Percentiles rank a stretch among this genome's conserved stretches.
Conservation (phyloP, 2,888 invertebrate species). For the Xanthostigma xanthostigma region DNA sequence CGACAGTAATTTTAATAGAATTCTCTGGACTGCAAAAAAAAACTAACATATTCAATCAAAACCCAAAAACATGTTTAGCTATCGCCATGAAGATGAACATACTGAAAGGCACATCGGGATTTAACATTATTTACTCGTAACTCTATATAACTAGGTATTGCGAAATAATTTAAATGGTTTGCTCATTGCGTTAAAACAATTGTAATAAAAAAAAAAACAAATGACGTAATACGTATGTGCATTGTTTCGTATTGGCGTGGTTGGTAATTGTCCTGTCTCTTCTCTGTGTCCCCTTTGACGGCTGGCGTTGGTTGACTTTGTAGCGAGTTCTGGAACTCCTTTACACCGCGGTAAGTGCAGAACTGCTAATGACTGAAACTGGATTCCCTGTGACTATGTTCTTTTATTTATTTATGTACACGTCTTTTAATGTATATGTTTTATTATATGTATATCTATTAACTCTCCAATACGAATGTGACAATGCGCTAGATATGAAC, state of each 20-base stretch:
- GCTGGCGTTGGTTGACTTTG: slow-evolving; percentile 50
- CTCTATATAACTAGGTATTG: too few species aligned
- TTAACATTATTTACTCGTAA: too few species aligned
- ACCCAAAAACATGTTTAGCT: too few species aligned
- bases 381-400: slow-evolving; percentile 1
- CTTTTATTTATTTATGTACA: slow-evolving; percentile 1
- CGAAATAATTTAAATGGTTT: too few species aligned
- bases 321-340: slow-evolving; percentile 98
- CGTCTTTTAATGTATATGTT: slow-evolving; percentile 1
- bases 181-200: background rate
- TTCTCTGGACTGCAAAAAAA: too few species aligned
- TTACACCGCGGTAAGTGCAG: slow-evolving; percentile 96
- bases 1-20: too few species aligned
- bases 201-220: slow-evolving; percentile 1
- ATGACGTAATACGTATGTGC: slow-evolving; percentile 9
- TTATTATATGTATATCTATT: slow-evolving; percentile 1
- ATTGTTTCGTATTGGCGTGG: slow-evolving; percentile 25
- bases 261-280: slow-evolving; percentile 34
- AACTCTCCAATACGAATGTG: slow-evolving; percentile 2
- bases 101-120: too few species aligned
- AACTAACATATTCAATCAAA: too few species aligned
- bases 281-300: slow-evolving; percentile 55
- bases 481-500: slow-evolving; percentile 8
- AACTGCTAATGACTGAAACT: slow-evolving; percentile 16
- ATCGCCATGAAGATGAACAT: too few species aligned